Percentiles rank a stretch among this genome's conserved stretches.
These are phyloP conservation scores for Hippasteria phrygiana DNA, from an alignment of 53 echinoderm and acorn worm genomes.

Conservation along the genomic window DNA sequence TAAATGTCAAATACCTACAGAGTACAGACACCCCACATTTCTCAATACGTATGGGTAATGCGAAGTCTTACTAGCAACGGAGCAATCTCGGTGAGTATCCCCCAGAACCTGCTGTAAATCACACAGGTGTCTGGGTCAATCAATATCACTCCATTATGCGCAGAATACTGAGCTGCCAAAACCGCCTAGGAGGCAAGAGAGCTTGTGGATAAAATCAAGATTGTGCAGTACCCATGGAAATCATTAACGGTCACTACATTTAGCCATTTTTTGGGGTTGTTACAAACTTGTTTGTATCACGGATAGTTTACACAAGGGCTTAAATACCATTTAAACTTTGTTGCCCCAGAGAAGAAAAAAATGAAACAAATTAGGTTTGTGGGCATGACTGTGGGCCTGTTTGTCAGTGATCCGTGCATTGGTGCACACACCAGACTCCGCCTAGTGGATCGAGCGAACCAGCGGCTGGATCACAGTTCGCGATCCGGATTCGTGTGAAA, in stretches of 20 bases:
- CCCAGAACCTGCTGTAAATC: background rate
- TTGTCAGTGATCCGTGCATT: too few relatives aligned
- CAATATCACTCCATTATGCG: constrained; percentile 59
- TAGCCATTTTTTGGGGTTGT: background rate
- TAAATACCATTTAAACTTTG: too few relatives aligned
- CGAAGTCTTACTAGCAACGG: background rate
- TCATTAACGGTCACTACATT: background rate
- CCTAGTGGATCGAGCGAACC: too few relatives aligned
- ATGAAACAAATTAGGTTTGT: background rate
- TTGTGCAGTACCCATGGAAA: background rate
- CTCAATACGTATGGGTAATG: too few relatives aligned
- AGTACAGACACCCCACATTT: too few relatives aligned
- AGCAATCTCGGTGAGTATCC: constrained; percentile 10
- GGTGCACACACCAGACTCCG: too few relatives aligned
- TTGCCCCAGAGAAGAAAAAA: background rate
- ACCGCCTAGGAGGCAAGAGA: background rate
- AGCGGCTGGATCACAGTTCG: too few relatives aligned
- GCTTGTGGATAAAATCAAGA: background rate
- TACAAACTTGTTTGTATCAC: too few relatives aligned
- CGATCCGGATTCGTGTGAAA: too few relatives aligned
- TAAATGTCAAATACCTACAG: too few relatives aligned
- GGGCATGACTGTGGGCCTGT: too few relatives aligned
- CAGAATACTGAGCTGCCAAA: constrained; percentile 18
- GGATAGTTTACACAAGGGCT: too few relatives aligned
- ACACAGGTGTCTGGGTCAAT: constrained; percentile 55